These are phyloP conservation scores for Pomatorhinus ruficollis DNA, from an alignment of 2,113 vertebrate species.

Conservation along the genomic window DNA sequence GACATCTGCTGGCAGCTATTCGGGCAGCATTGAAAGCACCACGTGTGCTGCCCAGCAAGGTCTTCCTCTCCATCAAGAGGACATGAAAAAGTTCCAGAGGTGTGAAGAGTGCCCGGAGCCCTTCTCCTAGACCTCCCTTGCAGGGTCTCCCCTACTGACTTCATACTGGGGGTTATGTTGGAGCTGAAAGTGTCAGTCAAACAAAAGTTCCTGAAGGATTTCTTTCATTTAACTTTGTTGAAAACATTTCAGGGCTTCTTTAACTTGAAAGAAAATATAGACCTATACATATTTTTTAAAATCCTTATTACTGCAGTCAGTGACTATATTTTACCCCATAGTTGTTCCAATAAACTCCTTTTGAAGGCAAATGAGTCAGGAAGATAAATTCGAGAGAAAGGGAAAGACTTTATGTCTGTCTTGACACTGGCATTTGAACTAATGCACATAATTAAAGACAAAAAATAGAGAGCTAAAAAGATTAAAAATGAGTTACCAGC, in stretches of 20 bases:
- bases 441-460: not conserved
- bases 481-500: not conserved
- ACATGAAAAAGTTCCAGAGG: not conserved
- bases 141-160: not conserved
- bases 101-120: not conserved
- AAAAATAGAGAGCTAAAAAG: not conserved
- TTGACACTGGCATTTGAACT: not conserved
- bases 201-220: not conserved
- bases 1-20: not conserved
- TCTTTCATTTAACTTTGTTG: not conserved
- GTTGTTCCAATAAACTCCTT: not conserved
- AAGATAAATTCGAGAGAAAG: not conserved
- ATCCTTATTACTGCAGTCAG: not conserved
- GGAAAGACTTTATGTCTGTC: not conserved
- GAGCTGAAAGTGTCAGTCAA: not conserved
- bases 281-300: not conserved
- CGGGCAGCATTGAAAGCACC: not conserved
- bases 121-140: not conserved
- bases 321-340: not conserved
- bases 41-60: rapidly evolving
- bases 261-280: not conserved
- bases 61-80: not conserved
- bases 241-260: not conserved
- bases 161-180: not conserved
- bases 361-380: not conserved